Base-by-base conservation (phyloP, 2,888 invertebrate species). In the Drosophila vallismaia region DNA sequence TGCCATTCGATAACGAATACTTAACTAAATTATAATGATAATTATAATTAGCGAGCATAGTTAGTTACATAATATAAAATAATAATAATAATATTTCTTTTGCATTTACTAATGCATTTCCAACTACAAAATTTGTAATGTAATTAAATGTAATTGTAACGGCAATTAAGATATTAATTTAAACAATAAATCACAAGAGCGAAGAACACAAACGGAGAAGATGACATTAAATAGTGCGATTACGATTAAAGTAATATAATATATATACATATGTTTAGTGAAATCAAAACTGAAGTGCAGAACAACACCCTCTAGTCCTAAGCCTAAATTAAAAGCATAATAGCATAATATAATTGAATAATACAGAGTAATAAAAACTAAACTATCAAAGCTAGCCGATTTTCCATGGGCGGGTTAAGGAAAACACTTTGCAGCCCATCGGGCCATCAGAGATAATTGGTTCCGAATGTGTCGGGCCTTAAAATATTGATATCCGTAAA, bases 71-170 rank as follows among this genome's bases (percentile, higher is more conserved):
- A 42, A 33, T 33, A 58, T 19, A 19, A 19, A 19, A 19, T 19
- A 19, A 19, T 19, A 19, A 19, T 49, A 12, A 72, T 64, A 70
- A 78, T 74, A 83, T 42, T 86, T 55, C 68, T 71, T 82, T 78
- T 85, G 86, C 82, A 82, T 82, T 83, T 86, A 59, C 52, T 38
- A 86, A 81, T 86, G 82, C 82, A 82, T 82, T 82, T 82, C 80
- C 83, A 83, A 57, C 63, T 69, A 69, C 70, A 71, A 71, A 60
- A 52, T 84, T 67, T 79, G 85, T 82, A 82, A 76, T 85, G 80
- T 85, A 86, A 83, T 76, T 77, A 79, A 85, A 70, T 82, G 69
- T 82, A 82, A 82, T 85, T 81, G 79, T 76, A 75, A 54, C 50
- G 67, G 59, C 66, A 36, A 55, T 49, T 76, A 76, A 74, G 74